These are phyloP conservation scores for Helicoverpa armigera DNA, from an alignment of 1,140 invertebrate genomes.

Conservation along the genomic window DNA sequence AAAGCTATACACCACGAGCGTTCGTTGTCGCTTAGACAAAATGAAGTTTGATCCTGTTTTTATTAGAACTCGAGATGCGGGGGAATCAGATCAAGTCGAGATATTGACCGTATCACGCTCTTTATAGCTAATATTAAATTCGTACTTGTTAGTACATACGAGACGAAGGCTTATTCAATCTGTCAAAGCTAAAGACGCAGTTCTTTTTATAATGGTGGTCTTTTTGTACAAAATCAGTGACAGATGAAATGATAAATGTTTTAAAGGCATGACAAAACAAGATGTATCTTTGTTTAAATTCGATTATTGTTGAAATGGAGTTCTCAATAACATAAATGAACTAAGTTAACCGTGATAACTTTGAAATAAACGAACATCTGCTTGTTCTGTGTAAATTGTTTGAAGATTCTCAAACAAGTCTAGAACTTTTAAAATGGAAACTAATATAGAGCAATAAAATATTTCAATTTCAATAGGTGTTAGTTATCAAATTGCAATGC, in stretches of 20 bases:
- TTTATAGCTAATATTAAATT: conserved; percentile 14
- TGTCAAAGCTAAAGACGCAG: too few species aligned
- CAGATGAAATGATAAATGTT: not conserved
- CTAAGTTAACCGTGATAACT: conserved; percentile 42
- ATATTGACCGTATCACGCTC: conserved; percentile 15
- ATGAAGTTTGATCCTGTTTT: conserved; percentile 64
- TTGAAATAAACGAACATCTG: conserved; percentile 29
- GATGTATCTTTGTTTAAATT: conserved; percentile 29
- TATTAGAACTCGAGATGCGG: conserved; percentile 51
- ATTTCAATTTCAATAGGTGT: not conserved
- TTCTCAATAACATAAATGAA: conserved; percentile 35
- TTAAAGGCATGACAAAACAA: not conserved
- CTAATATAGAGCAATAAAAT: not conserved
- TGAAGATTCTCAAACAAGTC: conserved; percentile 12
- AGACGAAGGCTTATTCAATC: too few species aligned
- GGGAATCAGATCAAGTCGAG: conserved; percentile 41
- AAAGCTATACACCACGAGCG: conserved; percentile 61
- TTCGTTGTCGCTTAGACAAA: conserved; percentile 58
- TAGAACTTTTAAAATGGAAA: conserved; percentile 2
- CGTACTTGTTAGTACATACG: too few species aligned
- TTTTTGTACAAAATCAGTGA: not conserved
- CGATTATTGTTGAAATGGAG: conserved; percentile 12
- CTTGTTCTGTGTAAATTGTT: not conserved
- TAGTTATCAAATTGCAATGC: too few species aligned
- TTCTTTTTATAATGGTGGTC: not conserved